Percentiles rank a stretch among this genome's conserved stretches.
Conservation (phyloP, 2,797 vertebrate species). For the Pempheris klunzingeri region DNA sequence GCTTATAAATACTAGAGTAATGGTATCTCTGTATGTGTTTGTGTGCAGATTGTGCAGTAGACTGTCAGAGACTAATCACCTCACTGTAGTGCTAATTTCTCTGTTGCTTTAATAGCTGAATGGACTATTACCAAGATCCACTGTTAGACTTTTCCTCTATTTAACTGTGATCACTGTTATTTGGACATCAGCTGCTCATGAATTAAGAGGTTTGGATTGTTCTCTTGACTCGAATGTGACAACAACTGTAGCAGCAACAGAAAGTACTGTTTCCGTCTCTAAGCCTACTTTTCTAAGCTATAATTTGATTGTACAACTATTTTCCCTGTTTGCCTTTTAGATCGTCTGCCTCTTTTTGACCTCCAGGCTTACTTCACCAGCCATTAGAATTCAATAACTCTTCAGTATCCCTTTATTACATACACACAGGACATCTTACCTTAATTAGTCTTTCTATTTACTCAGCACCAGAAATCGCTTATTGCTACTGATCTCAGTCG, state of each 20-base stretch:
- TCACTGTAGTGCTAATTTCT: conserved; percentile 69
- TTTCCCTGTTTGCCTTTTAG: conserved; percentile 34
- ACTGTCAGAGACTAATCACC: conserved; percentile 76
- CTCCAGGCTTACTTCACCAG: conserved; percentile 40
- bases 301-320: conserved; percentile 49
- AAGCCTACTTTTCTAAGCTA: conserved; percentile 42
- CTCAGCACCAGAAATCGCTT: conserved; percentile 13
- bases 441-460: conserved; percentile 12
- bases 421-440: conserved; percentile 19
- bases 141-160: conserved; percentile 74
- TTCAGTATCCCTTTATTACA: conserved; percentile 26
- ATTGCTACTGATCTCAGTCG: conserved; percentile 9
- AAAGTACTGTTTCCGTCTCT: conserved; percentile 51
- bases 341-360: conserved; percentile 39
- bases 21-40: conserved; percentile 12
- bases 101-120: conserved; percentile 69
- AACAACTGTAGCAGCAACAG: conserved; percentile 31
- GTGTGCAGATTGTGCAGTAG: conserved; percentile 42
- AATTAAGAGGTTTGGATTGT: conserved; percentile 69
- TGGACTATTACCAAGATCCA: conserved; percentile 71
- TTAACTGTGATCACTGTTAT: conserved; percentile 80
- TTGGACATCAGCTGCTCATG: conserved; percentile 70
- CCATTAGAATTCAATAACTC: conserved; percentile 34
- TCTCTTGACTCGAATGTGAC: conserved; percentile 52
- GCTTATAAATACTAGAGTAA: conserved; percentile 22